These are phyloP conservation scores for Hippocampus kuda DNA, from an alignment of 2,797 vertebrate genomes.

Conservation along the genomic window DNA sequence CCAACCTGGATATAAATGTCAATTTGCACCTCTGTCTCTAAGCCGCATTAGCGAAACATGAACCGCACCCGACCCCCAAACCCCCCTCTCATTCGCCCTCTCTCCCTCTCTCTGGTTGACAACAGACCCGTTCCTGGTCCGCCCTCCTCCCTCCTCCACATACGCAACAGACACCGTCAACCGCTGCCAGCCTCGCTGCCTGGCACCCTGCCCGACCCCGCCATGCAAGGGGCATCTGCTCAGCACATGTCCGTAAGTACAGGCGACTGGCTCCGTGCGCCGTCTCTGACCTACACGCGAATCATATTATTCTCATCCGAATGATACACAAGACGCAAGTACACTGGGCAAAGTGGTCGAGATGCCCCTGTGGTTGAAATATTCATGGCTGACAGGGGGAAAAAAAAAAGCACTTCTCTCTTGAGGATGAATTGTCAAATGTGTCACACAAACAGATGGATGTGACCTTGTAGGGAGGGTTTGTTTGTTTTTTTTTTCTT, in stretches of 20 bases:
- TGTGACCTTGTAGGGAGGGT: constrained; percentile 24
- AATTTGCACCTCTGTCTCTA: constrained; percentile 33
- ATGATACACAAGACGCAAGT: constrained; percentile 35
- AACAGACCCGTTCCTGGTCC: constrained; percentile 65
- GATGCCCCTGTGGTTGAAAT: constrained; percentile 18
- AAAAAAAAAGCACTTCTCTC: constrained; percentile 30
- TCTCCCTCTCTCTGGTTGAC: constrained; percentile 62
- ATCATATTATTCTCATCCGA: not conserved
- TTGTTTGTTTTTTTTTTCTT: constrained; percentile 5
- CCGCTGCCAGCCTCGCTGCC: constrained; percentile 85
- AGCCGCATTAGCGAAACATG: constrained; percentile 35
- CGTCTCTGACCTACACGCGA: constrained; percentile 7
- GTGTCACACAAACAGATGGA: constrained; percentile 36
- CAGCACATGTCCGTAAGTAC: constrained; percentile 73
- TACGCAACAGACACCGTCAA: constrained; percentile 74
- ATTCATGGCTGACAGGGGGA: constrained; percentile 45
- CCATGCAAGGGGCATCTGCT: constrained; percentile 65
- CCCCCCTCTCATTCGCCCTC: constrained; percentile 11
- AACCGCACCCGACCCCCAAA: constrained; percentile 22
- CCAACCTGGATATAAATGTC: constrained; percentile 28
- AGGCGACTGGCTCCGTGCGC: not conserved
- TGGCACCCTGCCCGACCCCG: constrained; percentile 85
- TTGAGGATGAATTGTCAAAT: constrained; percentile 42
- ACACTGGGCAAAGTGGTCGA: constrained; percentile 37
- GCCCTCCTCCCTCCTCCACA: constrained; percentile 78